phyloP scores from a whole-genome alignment of 1,140 invertebrate genomes.

The Ephestia elutella region DNA sequence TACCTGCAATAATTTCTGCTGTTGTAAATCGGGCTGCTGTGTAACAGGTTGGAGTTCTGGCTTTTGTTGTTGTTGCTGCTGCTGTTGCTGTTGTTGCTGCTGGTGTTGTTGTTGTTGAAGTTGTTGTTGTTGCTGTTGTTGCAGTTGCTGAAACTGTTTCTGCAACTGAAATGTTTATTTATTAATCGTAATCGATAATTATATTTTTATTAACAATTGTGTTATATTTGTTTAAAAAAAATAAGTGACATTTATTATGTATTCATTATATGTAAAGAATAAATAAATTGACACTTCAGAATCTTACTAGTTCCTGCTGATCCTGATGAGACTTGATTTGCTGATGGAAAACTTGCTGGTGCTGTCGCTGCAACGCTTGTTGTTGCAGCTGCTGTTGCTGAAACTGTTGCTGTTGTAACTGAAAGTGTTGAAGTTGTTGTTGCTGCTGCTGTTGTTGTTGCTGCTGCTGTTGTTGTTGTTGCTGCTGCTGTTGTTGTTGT shows the following conservation, averaged over 20 bases:
- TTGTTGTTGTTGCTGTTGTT: constrained; percentile 55
- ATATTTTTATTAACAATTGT: too few species aligned
- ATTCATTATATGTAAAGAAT: too few species aligned
- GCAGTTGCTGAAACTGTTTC: constrained; percentile 54
- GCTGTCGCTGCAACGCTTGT: constrained; percentile 52
- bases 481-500: constrained; percentile 56
- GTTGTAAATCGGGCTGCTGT: constrained; percentile 57
- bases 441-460: constrained; percentile 61
- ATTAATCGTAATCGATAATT: neutral
- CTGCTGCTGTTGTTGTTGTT: constrained; percentile 62
- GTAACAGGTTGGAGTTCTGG: constrained; percentile 56
- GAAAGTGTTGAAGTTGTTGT: constrained; percentile 61
- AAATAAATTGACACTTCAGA: too few species aligned
- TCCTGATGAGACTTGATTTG: constrained; percentile 67
- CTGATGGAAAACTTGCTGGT: constrained; percentile 62
- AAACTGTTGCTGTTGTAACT: constrained; percentile 51
- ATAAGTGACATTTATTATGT: too few species aligned
- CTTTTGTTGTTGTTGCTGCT: constrained; percentile 47
- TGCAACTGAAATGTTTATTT: constrained; percentile 36
- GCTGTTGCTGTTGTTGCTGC: constrained; percentile 38
- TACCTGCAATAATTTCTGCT: constrained; percentile 69
- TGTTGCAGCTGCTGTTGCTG: constrained; percentile 49
- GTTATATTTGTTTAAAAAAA: too few species aligned
- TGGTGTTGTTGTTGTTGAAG: constrained; percentile 46
- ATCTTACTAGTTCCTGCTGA: constrained; percentile 61